Evolutionary conservation across 2,888 invertebrate genomes (phyloP).

Genomic region (Ectropis crepuscularia): DNA sequence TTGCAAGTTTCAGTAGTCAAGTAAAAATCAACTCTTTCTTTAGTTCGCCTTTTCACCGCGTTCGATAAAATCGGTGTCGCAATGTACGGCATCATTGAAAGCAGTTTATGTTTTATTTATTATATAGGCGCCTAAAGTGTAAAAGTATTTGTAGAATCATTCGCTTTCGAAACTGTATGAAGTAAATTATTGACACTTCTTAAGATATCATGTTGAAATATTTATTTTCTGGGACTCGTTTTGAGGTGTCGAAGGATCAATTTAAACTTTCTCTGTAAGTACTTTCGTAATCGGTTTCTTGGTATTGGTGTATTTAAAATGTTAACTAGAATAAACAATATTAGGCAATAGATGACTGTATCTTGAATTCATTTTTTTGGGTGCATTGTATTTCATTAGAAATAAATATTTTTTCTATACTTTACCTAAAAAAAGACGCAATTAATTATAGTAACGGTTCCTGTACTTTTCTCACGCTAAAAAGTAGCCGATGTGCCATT

Average conservation of each 20-base stretch:
- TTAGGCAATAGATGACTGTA: not conserved
- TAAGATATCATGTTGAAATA: conserved; percentile 29
- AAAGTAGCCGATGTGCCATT: too few species aligned
- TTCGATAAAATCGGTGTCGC: not conserved
- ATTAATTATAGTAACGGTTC: too few species aligned
- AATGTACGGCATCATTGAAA: conserved; percentile 4
- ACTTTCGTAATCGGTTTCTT: conserved; percentile 4
- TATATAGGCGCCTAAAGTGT: conserved; percentile 22
- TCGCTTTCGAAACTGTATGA: conserved; percentile 28
- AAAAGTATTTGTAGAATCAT: conserved; percentile 22
- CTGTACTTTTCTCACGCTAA: too few species aligned
- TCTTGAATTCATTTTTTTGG: too few species aligned
- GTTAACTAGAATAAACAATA: not conserved
- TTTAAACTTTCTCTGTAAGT: conserved; percentile 27
- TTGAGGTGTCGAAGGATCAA: conserved; percentile 26
- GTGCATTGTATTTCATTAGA: too few species aligned
- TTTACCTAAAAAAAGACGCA: too few species aligned
- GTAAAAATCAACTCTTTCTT: not conserved
- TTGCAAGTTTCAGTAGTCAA: not conserved
- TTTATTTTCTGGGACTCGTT: conserved; percentile 21
- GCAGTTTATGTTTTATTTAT: conserved; percentile 18
- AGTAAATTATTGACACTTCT: conserved; percentile 32
- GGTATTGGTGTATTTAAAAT: not conserved
- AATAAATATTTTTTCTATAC: too few species aligned
- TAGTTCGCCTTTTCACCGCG: not conserved